Evolutionary conservation across 2,888 invertebrate species (phyloP), one percentile per base, ranked within the genome.

Genomic region (Strigamia transsilvanica): DNA sequence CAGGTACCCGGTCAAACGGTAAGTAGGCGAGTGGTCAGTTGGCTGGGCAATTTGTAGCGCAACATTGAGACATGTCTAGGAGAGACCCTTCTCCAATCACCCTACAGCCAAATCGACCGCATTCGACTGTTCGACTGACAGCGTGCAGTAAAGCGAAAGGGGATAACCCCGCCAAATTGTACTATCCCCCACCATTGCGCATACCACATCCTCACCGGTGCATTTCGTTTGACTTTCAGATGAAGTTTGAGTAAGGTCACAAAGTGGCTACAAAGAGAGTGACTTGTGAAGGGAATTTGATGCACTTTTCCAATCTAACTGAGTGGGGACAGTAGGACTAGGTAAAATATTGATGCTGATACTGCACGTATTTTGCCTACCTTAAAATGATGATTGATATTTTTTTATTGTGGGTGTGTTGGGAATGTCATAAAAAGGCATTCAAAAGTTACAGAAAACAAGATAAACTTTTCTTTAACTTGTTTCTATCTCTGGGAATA

Each of bases 21-120:
- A 73, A 73, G 73, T 73, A 32, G 73, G 32, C 38, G 38, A 73
- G 27, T 73, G 73, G 73, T 73, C 73, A 73, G 73, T 73, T 73
- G 73, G 73, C 73, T 32, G 73, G 23, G 73, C 73, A 73, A 73
- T 73, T 73, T 73, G 73, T 73, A 32, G 73, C 73, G 73, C 32
- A 73, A 73, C 73, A 73, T 73, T 73, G 73, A 73, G 73, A 73
- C 73, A 73, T 73, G 73, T 32, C 27, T 73, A 32, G 32, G 73
- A 73, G 73, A 32, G 73, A 32, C 32, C 73, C 32, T 73, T 73
- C 73, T 32, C 73, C 73, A 73, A 73, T 73, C 73, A 73, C 73
- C 73, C 73, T 73, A 73, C 73, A 73, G 73, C 73, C 73, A 73
- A 73, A 73, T 73, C 73, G 73, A 73, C 73, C 73, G 73, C 73